phyloP scores from a whole-genome alignment of 2,888 invertebrate species.

The Diarsia mendica region DNA sequence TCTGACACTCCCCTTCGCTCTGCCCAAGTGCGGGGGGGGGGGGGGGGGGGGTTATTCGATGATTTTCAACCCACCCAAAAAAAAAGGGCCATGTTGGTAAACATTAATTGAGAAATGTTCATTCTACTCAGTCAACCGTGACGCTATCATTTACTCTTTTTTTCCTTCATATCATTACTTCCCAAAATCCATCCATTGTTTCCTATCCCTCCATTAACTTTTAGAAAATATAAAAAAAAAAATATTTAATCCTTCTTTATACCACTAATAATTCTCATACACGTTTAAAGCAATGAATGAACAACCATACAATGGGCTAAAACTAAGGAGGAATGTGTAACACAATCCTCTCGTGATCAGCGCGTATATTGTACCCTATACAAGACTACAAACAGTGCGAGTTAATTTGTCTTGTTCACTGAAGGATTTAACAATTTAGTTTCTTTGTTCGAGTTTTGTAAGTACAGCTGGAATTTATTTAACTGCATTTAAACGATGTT shows the following conservation, averaged over 20 bases:
- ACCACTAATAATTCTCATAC: neutral
- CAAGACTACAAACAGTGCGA: constrained; percentile 5
- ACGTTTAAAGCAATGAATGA: neutral
- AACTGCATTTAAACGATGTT: constrained; percentile 12
- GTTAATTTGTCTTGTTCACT: constrained; percentile 27
- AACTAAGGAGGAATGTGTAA: neutral
- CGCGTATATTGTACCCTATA: neutral
- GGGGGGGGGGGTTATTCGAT: no score
- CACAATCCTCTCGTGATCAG: neutral
- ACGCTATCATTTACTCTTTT: no score
- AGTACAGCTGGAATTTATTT: neutral
- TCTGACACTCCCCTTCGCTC: no score
- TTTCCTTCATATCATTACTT: no score
- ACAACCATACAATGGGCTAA: neutral
- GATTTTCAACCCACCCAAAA: no score
- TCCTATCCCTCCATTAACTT: no score
- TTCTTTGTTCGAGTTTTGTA: constrained; percentile 22
- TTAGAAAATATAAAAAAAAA: no score
- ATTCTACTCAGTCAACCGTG: no score
- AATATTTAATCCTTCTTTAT: no score
- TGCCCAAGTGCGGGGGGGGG: no score
- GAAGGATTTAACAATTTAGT: constrained; percentile 46
- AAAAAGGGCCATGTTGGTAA: neutral
- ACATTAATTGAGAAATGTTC: neutral
- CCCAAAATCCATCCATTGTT: no score